These are phyloP conservation scores for Elegia similella DNA, from an alignment of 2,888 invertebrate genomes.

Conservation along the genomic window DNA sequence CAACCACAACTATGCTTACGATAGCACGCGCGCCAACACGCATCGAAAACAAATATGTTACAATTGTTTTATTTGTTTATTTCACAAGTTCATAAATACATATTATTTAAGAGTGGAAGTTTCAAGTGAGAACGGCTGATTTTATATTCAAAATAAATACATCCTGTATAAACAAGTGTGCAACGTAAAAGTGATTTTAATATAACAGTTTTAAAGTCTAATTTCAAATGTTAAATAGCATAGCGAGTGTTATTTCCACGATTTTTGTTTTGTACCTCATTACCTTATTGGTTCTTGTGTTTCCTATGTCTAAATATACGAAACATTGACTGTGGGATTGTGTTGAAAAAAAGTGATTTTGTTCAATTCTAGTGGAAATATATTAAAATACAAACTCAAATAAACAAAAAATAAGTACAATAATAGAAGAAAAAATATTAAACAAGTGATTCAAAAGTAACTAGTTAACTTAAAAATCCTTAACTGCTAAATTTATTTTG, in stretches of 20 bases:
- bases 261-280: conserved; percentile 66
- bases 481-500: no score
- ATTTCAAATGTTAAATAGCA: conserved; percentile 38
- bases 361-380: no score
- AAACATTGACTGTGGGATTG: conserved; percentile 23
- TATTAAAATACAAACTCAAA: no score
- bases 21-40: conserved; percentile 29
- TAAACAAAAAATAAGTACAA: no score
- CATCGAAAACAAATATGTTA: neutral
- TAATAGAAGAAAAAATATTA: no score
- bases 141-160: neutral
- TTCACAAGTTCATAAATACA: neutral
- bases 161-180: neutral
- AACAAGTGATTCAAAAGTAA: no score
- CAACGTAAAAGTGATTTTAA: neutral
- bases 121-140: neutral
- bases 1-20: conserved; percentile 33
- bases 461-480: no score
- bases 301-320: conserved; percentile 67
- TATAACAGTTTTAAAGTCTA: neutral
- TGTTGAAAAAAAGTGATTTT: neutral
- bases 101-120: neutral
- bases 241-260: conserved; percentile 54
- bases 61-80: neutral
- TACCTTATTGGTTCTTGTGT: conserved; percentile 59